Conservation (phyloP, 2,797 vertebrate genomes). For the Cryptoblepharus egeriae region DNA sequence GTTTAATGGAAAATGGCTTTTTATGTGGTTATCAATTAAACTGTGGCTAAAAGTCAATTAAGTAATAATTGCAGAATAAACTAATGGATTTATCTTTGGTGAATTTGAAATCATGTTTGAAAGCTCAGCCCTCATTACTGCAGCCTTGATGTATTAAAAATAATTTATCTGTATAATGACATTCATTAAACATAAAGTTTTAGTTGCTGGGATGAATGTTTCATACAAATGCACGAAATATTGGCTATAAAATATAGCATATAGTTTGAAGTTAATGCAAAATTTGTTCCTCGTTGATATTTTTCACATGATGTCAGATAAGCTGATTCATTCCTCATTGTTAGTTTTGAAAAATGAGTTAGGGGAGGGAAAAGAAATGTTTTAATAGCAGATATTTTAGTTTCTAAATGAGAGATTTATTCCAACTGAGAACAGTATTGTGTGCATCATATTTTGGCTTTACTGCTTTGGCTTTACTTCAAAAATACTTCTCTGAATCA, state of each 20-base stretch:
- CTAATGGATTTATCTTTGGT: conserved; percentile 62
- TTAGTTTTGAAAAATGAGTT: not conserved
- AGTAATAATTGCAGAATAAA: conserved; percentile 63
- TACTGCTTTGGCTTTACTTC: not conserved
- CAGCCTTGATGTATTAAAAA: conserved; percentile 64
- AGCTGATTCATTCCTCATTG: not conserved
- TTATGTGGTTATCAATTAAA: conserved; percentile 63
- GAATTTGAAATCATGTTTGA: conserved; percentile 63
- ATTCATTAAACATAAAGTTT: conserved; percentile 63
- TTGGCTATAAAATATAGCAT: conserved; percentile 31
- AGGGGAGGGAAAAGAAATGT: not conserved
- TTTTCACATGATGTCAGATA: not conserved
- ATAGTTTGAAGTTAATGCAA: conserved; percentile 27
- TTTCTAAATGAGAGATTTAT: not conserved
- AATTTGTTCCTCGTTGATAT: not conserved
- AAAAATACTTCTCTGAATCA: not conserved
- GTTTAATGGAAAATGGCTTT: conserved; percentile 52
- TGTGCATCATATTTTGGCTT: not conserved
- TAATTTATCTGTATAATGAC: conserved; percentile 61
- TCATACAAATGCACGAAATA: conserved; percentile 49
- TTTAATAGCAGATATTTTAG: not conserved
- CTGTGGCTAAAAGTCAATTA: conserved; percentile 63
- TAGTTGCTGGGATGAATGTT: conserved; percentile 39
- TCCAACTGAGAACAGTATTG: not conserved
- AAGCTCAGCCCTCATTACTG: conserved; percentile 57